A percentile compares a stretch with the other conserved stretches of the same genome.
phyloP scores from a whole-genome alignment of 2,888 invertebrate genomes.

The Scrobipalpa costella region DNA sequence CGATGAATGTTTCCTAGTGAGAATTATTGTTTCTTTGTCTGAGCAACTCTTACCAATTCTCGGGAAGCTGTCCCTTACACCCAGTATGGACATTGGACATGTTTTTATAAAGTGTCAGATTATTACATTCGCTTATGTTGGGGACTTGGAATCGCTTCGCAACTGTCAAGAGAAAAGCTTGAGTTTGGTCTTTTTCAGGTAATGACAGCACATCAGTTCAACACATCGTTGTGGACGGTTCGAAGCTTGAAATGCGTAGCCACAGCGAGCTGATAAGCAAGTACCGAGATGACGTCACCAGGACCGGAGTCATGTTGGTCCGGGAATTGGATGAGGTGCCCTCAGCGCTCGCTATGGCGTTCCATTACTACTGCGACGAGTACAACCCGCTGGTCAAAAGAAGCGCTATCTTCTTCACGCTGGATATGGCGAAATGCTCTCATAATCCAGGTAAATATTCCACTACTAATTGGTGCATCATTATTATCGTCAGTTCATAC shows the following conservation, averaged over 20 bases:
- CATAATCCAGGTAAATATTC: conserved; percentile 45
- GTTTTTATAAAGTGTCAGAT: neutral
- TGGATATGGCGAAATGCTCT: conserved; percentile 63
- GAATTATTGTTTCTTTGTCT: too few species aligned
- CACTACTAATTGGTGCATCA: too few species aligned
- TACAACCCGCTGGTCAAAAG: conserved; percentile 68
- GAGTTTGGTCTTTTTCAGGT: conserved; percentile 48
- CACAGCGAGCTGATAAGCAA: conserved; percentile 60
- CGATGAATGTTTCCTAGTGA: too few species aligned
- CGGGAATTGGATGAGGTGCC: conserved; percentile 63
- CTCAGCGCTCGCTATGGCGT: conserved; percentile 70
- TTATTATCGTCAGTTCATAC: too few species aligned
- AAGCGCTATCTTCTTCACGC: conserved; percentile 72
- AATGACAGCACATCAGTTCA: conserved; percentile 51
- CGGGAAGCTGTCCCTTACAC: too few species aligned
- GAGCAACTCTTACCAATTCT: too few species aligned
- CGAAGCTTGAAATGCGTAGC: conserved; percentile 51
- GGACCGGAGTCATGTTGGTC: conserved; percentile 67
- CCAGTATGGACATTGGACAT: too few species aligned
- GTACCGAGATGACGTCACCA: conserved; percentile 54
- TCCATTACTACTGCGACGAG: conserved; percentile 77
- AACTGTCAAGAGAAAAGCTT: neutral
- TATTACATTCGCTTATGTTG: too few species aligned
- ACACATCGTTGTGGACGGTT: conserved; percentile 55
- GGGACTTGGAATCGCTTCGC: too few species aligned